Percentiles rank a stretch among this genome's conserved stretches.
phyloP scores from a whole-genome alignment of 2,113 vertebrate species.

The Ammodytes marinus region DNA sequence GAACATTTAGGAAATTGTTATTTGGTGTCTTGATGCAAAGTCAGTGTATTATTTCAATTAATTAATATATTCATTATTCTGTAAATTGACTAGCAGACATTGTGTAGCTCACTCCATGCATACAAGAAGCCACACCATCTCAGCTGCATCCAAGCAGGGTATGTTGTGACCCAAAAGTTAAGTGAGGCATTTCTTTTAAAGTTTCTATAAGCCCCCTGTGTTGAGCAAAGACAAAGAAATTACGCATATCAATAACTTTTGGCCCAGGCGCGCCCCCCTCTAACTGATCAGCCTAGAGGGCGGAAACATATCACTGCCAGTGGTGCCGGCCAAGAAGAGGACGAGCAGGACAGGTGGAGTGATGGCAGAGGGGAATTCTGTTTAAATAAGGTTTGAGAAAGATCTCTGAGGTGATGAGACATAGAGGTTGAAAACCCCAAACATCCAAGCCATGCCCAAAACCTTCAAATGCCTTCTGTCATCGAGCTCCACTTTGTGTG shows the following conservation, averaged over 20 bases:
- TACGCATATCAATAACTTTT: too few relatives aligned
- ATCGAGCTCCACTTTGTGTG: constrained; percentile 3
- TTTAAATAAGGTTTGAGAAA: constrained; percentile 5
- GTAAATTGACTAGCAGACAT: too few relatives aligned
- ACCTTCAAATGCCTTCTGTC: constrained; percentile 37
- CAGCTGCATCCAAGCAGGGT: too few relatives aligned
- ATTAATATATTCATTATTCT: too few relatives aligned
- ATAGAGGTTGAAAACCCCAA: constrained; percentile 15
- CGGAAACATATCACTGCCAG: constrained; percentile 22
- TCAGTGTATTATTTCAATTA: too few relatives aligned
- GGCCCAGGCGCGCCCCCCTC: too few relatives aligned
- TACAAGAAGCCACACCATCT: too few relatives aligned
- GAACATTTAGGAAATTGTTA: background rate
- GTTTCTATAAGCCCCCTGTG: too few relatives aligned
- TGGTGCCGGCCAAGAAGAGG: constrained; percentile 1
- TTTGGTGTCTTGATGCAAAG: background rate
- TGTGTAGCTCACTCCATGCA: too few relatives aligned
- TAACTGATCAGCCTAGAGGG: background rate
- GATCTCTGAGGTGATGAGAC: constrained; percentile 20
- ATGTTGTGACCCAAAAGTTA: too few relatives aligned
- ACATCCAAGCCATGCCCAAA: constrained; percentile 5
- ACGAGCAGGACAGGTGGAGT: background rate
- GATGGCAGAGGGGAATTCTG: constrained; percentile 7
- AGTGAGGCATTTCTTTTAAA: too few relatives aligned
- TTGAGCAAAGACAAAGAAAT: too few relatives aligned